These are phyloP conservation scores for Anolis carolinensis DNA, from an alignment of 2,113 vertebrate species.

Conservation along the genomic window DNA sequence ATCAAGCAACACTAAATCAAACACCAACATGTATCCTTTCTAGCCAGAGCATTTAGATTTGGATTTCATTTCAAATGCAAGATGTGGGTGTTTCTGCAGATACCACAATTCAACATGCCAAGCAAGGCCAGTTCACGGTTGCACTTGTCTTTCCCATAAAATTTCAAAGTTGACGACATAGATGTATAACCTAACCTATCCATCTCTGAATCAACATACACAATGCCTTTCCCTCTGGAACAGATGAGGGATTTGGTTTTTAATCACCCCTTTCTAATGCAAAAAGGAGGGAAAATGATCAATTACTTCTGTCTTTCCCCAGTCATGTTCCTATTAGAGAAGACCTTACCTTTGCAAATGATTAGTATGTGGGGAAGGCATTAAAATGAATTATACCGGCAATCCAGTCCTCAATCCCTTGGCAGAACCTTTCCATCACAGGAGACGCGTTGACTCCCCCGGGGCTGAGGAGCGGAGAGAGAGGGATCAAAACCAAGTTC, in stretches of 20 bases:
- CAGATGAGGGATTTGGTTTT: constrained; percentile 27
- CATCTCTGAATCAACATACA: constrained; percentile 10
- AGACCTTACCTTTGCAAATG: constrained; percentile 67
- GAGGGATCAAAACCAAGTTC: constrained; percentile 39
- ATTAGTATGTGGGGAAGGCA: constrained; percentile 60
- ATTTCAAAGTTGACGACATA: neutral
- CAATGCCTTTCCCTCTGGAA: constrained; percentile 31
- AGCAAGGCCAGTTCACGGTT: accelerated
- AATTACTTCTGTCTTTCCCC: constrained; percentile 42
- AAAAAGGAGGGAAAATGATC: constrained; percentile 45
- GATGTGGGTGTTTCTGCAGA: neutral
- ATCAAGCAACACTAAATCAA: neutral
- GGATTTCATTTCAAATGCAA: neutral
- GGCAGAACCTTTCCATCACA: constrained; percentile 57
- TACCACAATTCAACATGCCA: neutral
- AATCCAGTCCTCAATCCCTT: constrained; percentile 46
- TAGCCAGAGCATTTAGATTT: neutral
- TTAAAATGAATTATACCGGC: constrained; percentile 69
- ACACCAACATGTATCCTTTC: neutral
- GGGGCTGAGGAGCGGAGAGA: constrained; percentile 7
- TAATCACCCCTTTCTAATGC: constrained; percentile 40
- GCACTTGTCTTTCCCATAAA: neutral
- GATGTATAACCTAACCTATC: constrained; percentile 22
- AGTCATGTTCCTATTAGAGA: constrained; percentile 61
- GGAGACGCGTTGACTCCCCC: constrained; percentile 57